Percentiles rank a stretch among this genome's conserved stretches.
Evolutionary conservation across 2,113 vertebrate species (phyloP).

Genomic region (Mus spicilegus): DNA sequence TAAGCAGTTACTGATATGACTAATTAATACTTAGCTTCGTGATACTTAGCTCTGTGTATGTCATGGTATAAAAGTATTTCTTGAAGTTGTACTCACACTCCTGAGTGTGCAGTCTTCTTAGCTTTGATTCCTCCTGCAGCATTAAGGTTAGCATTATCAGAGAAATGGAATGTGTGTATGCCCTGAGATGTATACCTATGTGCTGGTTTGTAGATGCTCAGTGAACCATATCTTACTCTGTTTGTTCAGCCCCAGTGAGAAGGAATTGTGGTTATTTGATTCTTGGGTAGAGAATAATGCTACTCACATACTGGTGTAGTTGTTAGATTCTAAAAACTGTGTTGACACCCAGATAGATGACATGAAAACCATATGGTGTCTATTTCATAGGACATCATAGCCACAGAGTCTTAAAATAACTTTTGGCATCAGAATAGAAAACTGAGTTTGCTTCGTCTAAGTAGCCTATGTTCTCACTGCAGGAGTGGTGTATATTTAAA

Average conservation of each 20-base stretch:
- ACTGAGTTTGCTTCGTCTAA: neutral
- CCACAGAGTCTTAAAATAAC: constrained; percentile 42
- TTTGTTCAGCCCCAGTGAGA: neutral
- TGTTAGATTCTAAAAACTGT: neutral
- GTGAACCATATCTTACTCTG: neutral
- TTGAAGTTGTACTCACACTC: neutral
- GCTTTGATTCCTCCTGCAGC: neutral
- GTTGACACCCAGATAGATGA: constrained; percentile 16
- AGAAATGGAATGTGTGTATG: fast-evolving
- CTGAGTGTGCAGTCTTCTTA: neutral
- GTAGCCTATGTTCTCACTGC: neutral
- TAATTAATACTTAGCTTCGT: neutral
- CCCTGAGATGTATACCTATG: neutral
- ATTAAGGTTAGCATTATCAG: neutral
- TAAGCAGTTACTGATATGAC: neutral
- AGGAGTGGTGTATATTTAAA: neutral
- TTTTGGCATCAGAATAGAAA: neutral
- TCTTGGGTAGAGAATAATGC: neutral
- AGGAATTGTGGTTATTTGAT: neutral
- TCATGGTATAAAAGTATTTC: neutral
- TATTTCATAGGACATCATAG: neutral
- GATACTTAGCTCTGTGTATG: neutral
- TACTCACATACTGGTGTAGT: neutral
- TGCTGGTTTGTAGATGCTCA: neutral
- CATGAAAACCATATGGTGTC: neutral